A percentile compares a stretch with the other conserved stretches of the same genome.
Conservation (phyloP, 2,888 invertebrate genomes). For the Chrysomela aeneicollis region DNA sequence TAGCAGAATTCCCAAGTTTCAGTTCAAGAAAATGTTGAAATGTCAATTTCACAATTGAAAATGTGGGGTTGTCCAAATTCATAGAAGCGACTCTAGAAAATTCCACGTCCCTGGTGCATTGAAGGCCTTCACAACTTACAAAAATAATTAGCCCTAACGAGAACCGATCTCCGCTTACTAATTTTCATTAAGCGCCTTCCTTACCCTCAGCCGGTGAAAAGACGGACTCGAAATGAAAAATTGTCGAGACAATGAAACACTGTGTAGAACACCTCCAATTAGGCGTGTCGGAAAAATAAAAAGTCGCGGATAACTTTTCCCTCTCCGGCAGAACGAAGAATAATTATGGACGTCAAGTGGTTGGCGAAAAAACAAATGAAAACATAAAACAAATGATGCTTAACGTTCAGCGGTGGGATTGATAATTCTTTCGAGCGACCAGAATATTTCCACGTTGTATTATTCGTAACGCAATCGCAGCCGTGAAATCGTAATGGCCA, state of each 20-base stretch:
- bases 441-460: slow-evolving; percentile 53
- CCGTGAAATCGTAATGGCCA: slow-evolving; percentile 57
- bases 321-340: slow-evolving; percentile 53
- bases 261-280: slow-evolving; percentile 61
- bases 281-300: slow-evolving; percentile 46
- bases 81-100: background rate
- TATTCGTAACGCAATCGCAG: slow-evolving; percentile 51
- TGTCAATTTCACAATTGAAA: no score
- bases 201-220: background rate
- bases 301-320: slow-evolving; percentile 46
- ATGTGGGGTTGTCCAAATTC: no score
- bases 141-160: slow-evolving; percentile 56
- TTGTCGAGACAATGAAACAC: slow-evolving; percentile 59
- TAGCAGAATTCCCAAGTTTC: no score
- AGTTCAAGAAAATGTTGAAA: no score
- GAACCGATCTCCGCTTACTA: slow-evolving; percentile 47
- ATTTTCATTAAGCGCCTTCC: slow-evolving; percentile 57
- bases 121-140: slow-evolving; percentile 28
- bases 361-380: slow-evolving; percentile 61
- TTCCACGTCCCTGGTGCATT: slow-evolving; percentile 6
- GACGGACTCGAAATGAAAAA: slow-evolving; percentile 57
- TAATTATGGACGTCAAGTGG: slow-evolving; percentile 60
- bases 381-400: slow-evolving; percentile 61
- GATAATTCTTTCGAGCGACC: slow-evolving; percentile 51
- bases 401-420: slow-evolving; percentile 54